A percentile compares a stretch with the other conserved stretches of the same genome.
Evolutionary conservation across 2,113 vertebrate species (phyloP).

Genomic region (Gobiocypris rarus): DNA sequence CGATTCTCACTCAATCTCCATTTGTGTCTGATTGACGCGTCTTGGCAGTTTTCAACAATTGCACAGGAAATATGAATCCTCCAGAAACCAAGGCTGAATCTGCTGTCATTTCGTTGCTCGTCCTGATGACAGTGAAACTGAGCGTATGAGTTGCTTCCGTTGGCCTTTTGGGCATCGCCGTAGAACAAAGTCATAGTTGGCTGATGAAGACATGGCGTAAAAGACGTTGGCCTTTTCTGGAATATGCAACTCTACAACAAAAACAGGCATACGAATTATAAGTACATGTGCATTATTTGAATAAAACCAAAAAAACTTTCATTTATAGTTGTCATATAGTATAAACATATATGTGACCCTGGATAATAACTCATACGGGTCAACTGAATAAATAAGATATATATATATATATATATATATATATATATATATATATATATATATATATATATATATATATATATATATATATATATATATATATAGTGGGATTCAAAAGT

Average conservation of each 20-base stretch:
- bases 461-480: no score
- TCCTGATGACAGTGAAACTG: conserved; percentile 48
- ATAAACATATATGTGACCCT: no score
- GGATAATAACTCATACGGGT: no score
- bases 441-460: no score
- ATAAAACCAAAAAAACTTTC: background rate
- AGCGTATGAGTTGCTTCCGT: conserved; percentile 56
- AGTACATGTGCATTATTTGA: background rate
- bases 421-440: no score
- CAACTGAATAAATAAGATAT: no score
- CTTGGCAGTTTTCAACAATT: background rate
- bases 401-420: no score
- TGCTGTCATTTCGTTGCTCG: conserved; percentile 42
- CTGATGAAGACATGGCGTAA: conserved; percentile 86
- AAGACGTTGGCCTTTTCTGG: conserved; percentile 88
- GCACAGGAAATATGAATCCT: background rate
- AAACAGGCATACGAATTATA: background rate
- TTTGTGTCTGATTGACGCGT: background rate
- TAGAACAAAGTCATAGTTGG: conserved; percentile 85
- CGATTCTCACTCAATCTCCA: background rate
- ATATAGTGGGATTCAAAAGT: background rate
- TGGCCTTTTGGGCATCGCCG: conserved; percentile 69
- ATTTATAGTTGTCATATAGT: background rate
- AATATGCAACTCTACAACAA: conserved; percentile 82
- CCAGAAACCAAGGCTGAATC: background rate